Evolutionary conservation across 2,797 vertebrate genomes (phyloP), one percentile per base, ranked within the genome.

Genomic region (Sardinella longiceps): DNA sequence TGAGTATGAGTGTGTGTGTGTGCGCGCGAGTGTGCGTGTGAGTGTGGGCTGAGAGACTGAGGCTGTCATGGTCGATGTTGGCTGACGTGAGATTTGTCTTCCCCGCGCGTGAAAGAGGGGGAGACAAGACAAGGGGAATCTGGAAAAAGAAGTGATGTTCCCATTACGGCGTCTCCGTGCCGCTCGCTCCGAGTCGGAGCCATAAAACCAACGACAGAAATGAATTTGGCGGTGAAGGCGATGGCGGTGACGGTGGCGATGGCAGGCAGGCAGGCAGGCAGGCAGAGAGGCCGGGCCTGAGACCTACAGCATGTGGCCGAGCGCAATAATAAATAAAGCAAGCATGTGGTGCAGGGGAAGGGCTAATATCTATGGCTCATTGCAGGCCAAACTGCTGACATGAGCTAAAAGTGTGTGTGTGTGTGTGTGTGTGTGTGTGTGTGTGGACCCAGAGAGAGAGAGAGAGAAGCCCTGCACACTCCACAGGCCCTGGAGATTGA

Each of bases 321-420:
- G 82, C 25, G 25, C 85, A 86, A 85, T 86, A 85, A 86, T 86
- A 91, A 84, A 90, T 83, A 88, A 89, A 88, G 37, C 37, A 82
- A 81, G 58, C 30, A 39, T n/a, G 56, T 50, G 80, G 50, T 80
- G 83, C 82, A 82, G 45, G 33, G 80, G 37, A 83, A 86, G 83
- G 80, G 90, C 82, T 86, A 86, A 88, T 86, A 85, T 88, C 85
- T 87, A 88, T 37, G 86, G 87, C 89, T 91, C 91, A 88, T 87
- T 90, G 88, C 83, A 74, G 88, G 60, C 81, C 86, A 91, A 91
- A 90, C 86, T 90, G 90, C 91, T 92, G 90, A 92, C 88, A 80
- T 87, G 83, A 89, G 89, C 89, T 88, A 70, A 87, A 91, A 86
- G 84, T 58, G 46, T 88, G 85, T 80, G 87, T 88, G 85, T 80